These are phyloP conservation scores for Umimayanthus kanabou DNA, from an alignment of 92 coral and sea anemone genomes.

Conservation along the genomic window DNA sequence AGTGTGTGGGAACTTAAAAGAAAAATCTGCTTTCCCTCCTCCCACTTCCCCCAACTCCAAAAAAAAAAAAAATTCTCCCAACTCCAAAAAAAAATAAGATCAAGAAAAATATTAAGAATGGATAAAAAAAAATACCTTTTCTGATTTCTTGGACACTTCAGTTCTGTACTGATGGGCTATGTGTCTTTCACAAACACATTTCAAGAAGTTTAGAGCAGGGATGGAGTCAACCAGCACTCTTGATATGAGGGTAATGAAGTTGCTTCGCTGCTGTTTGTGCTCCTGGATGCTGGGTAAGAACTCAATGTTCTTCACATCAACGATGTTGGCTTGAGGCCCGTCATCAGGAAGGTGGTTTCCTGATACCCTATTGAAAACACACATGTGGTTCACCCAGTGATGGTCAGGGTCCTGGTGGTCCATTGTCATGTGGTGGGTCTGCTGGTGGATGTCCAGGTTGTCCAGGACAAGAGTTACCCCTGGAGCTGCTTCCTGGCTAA, in stretches of 20 bases:
- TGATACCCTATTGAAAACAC: conserved; percentile 29
- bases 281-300: conserved; percentile 53
- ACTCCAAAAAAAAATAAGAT: too few species aligned
- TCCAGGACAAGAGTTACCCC: conserved; percentile 27
- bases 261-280: conserved; percentile 50
- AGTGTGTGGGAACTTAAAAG: too few species aligned
- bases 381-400: conserved; percentile 41
- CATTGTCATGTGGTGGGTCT: conserved; percentile 17
- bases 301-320: not conserved
- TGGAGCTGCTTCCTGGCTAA: not conserved
- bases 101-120: too few species aligned
- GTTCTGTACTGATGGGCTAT: conserved; percentile 55
- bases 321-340: not conserved
- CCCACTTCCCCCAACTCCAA: too few species aligned
- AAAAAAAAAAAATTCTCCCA: too few species aligned
- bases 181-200: conserved; percentile 55
- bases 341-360: conserved; percentile 18
- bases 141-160: conserved; percentile 1
- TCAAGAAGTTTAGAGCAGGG: conserved; percentile 38
- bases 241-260: conserved; percentile 59
- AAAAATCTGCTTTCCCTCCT: too few species aligned
- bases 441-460: conserved; percentile 28
- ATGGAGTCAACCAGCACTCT: conserved; percentile 59
- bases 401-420: conserved; percentile 31
- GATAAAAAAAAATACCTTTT: not conserved